Base-by-base conservation (phyloP, 2,113 vertebrate species). In the Lagopus leucura region DNA sequence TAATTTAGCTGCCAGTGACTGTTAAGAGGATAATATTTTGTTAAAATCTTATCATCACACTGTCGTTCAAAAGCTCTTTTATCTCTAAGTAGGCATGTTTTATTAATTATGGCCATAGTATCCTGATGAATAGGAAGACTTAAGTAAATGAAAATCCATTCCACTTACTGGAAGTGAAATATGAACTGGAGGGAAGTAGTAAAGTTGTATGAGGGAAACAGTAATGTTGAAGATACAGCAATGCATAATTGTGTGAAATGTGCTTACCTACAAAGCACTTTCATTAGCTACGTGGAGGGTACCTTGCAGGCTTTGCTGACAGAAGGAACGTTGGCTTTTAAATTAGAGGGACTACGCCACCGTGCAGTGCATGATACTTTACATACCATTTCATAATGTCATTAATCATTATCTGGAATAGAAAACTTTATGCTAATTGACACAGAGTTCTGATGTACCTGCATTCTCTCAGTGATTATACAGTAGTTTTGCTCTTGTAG, bases 81-180 rank as follows among this genome's bases (percentile, higher is more conserved):
- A 64, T 86, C n/a, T 86, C 40, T 55, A 38, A 61, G 65, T 45
- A 86, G 45, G n/a, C 42, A 54, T 79, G n/a, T 83, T 96, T 94
- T 69, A 86, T 92, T 93, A 75, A 86, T 95, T 87, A 71, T 6
- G 13, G 25, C 64, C n/a, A 6, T 8, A 54, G 36, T 52, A 64
- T 55, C 45, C 64, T 73, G 69, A 89, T 86, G 36, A 83, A 67
- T 82, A 54, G 42, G 36, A 89, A 77, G 55, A 60, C 60, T 60
- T 55, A 86, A 85, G 63, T 89, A 85, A 94, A 71, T 65, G 48
- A 74, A 82, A 90, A 78, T 76, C 82, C 22, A 57, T 91, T 88
- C 57, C 42, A 22, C 63, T 76, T 58, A 55, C 55, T 87, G 74
- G 58, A 79, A 82, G 20, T 40, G 34, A 82, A 88, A 43, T 88